These are phyloP conservation scores for Psittacula derbiana DNA, from an alignment of 2,797 vertebrate species.

Conservation along the genomic window DNA sequence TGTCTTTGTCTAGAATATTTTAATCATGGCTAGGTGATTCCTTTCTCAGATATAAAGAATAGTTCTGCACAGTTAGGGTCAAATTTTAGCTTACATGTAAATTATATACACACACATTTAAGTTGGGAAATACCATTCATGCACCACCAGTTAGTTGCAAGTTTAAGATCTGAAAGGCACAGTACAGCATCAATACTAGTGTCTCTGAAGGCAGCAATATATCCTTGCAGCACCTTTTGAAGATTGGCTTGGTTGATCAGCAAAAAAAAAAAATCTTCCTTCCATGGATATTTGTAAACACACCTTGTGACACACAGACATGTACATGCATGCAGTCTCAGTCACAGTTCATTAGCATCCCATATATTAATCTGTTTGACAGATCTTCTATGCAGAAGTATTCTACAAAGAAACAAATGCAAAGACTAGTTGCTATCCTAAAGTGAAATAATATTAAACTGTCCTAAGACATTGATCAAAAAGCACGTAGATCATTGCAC, in stretches of 20 bases:
- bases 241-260: background rate
- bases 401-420: background rate
- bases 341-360: slow-evolving; percentile 17
- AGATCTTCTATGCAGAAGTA: background rate
- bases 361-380: background rate
- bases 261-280: slow-evolving; percentile 14
- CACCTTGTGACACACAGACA: background rate
- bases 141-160: background rate
- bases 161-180: slow-evolving; percentile 31
- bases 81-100: background rate
- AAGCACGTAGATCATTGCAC: slow-evolving; percentile 76
- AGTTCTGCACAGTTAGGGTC: background rate
- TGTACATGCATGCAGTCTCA: background rate
- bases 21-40: background rate
- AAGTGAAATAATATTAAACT: slow-evolving; percentile 63
- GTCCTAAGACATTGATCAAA: slow-evolving; percentile 77
- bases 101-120: background rate
- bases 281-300: background rate
- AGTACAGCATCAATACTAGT: slow-evolving; percentile 1
- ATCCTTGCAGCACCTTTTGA: background rate
- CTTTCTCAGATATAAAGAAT: background rate
- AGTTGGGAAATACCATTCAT: background rate
- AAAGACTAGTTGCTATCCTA: slow-evolving; percentile 27
- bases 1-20: background rate
- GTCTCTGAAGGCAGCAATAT: slow-evolving; percentile 11